Conservation (phyloP, 1,140 invertebrate species). For the Drosophila simulans region DNA sequence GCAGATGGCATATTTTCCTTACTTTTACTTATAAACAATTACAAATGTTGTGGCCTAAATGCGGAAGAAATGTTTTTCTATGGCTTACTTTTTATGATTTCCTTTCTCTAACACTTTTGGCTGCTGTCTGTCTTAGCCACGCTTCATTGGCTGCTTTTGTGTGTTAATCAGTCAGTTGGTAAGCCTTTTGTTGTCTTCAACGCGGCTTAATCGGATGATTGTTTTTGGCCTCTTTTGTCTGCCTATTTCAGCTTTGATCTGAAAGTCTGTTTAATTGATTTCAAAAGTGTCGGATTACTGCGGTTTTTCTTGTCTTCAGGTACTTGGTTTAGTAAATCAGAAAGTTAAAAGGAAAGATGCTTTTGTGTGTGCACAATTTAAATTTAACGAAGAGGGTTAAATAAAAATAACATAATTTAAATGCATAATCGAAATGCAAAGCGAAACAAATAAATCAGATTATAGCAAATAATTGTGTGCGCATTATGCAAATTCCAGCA, state of each 20-base stretch:
- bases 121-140: slow-evolving; percentile 28
- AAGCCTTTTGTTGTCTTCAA: slow-evolving; percentile 44
- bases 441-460: neutral
- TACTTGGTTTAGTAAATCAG: slow-evolving; percentile 2
- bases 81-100: slow-evolving; percentile 4
- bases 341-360: neutral
- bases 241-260: slow-evolving; percentile 44
- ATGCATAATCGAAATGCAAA: neutral
- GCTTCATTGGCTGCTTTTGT: slow-evolving; percentile 64
- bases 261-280: slow-evolving; percentile 57
- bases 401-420: neutral
- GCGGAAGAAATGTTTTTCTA: slow-evolving; percentile 23
- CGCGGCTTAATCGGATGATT: slow-evolving; percentile 35
- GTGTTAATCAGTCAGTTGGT: slow-evolving; percentile 69
- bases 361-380: neutral
- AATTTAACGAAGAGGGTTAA: neutral
- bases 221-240: slow-evolving; percentile 17
- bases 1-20: too few species aligned
- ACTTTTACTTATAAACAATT: slow-evolving; percentile 38
- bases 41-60: slow-evolving; percentile 23
- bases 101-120: slow-evolving; percentile 18
- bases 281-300: slow-evolving; percentile 23
- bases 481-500: slow-evolving; percentile 19
- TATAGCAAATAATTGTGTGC: neutral
- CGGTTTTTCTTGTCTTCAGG: neutral